phyloP scores from a whole-genome alignment of 1,140 invertebrate species.

The Lasioglossum baleicum region DNA sequence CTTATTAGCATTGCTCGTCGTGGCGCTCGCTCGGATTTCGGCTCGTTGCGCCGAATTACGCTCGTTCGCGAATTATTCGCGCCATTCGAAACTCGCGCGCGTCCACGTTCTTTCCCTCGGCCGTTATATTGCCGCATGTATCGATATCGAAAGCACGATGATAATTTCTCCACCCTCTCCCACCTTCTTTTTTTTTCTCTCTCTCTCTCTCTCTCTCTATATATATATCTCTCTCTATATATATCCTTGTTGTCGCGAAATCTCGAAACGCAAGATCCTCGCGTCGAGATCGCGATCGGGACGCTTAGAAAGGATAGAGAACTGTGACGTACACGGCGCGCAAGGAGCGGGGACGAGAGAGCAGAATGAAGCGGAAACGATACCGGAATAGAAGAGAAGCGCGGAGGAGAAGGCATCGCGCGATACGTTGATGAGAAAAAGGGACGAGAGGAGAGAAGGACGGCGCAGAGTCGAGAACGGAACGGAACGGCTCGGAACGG shows the following conservation, averaged over 20 bases:
- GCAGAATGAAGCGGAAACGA: not conserved
- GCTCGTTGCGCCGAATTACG: conserved; percentile 21
- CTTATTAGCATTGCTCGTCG: conserved; percentile 47
- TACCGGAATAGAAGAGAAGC: conserved; percentile 1
- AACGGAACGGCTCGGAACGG: not conserved
- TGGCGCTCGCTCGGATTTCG: conserved; percentile 30
- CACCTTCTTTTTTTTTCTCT: too few relatives aligned
- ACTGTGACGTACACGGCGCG: too few relatives aligned
- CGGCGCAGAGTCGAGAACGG: not conserved
- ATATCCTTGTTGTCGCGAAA: too few relatives aligned
- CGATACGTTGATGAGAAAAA: conserved; percentile 19
- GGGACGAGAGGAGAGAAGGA: conserved; percentile 8
- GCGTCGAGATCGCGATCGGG: too few relatives aligned
- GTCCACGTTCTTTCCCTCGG: not conserved
- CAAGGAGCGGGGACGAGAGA: not conserved
- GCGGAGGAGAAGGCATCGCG: conserved; percentile 29
- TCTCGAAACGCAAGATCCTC: too few relatives aligned
- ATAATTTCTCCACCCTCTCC: not conserved
- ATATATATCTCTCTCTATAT: too few relatives aligned
- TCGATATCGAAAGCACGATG: not conserved
- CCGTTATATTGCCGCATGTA: too few relatives aligned
- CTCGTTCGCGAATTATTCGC: conserved; percentile 35
- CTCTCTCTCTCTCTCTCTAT: too few relatives aligned
- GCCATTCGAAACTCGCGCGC: conserved; percentile 25
- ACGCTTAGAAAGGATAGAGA: too few relatives aligned